Conservation (phyloP, 2,888 invertebrate genomes). For the Stenichneumon culpator region DNA sequence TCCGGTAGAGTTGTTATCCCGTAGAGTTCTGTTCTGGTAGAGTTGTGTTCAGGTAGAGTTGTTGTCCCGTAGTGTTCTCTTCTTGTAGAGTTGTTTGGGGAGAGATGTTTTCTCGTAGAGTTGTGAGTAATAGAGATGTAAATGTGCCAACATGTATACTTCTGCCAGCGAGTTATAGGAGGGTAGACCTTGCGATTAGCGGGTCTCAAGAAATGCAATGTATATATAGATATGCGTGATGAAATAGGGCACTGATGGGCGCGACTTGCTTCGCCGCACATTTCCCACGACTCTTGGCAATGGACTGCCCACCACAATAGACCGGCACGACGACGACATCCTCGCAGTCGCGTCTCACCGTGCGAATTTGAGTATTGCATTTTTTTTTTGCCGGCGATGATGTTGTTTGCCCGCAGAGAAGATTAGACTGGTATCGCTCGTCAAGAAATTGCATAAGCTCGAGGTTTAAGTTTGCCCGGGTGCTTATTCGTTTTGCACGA, state of each 20-base stretch:
- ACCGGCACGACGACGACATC: not conserved
- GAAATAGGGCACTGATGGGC: constrained; percentile 54
- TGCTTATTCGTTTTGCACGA: not conserved
- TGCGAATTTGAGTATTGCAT: not conserved
- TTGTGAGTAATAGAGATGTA: too few relatives aligned
- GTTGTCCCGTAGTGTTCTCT: too few relatives aligned
- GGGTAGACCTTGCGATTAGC: not conserved
- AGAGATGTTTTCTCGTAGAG: too few relatives aligned
- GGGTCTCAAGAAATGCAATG: constrained; percentile 21
- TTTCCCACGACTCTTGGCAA: constrained; percentile 65
- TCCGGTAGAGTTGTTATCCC: too few relatives aligned
- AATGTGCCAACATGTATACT: not conserved
- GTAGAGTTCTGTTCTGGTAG: too few relatives aligned
- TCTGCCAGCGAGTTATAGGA: not conserved
- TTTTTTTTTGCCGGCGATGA: not conserved
- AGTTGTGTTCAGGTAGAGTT: too few relatives aligned
- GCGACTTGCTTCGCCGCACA: constrained; percentile 63
- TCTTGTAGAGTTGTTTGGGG: too few relatives aligned
- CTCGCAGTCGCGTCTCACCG: not conserved
- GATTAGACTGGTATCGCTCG: not conserved
- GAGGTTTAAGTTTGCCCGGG: not conserved
- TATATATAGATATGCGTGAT: constrained; percentile 40
- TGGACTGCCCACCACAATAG: constrained; percentile 23
- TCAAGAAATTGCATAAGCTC: constrained; percentile 17
- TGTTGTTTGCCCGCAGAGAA: not conserved